Evolutionary conservation across 2,888 invertebrate species (phyloP).

Genomic region (Diachrysia chrysitis): DNA sequence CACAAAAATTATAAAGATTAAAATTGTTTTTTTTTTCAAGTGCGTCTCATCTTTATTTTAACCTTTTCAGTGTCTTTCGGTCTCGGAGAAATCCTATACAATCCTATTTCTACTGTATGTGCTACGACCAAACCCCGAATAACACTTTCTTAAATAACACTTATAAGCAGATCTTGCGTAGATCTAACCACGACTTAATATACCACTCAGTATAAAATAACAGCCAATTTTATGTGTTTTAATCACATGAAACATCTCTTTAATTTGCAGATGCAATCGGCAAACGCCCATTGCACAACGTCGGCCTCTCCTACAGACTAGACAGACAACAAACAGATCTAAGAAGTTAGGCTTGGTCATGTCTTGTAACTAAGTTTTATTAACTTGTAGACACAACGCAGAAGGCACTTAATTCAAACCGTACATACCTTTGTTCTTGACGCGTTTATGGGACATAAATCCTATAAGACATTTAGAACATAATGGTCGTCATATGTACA

Average conservation of each 20-base stretch:
- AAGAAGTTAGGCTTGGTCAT: slow-evolving; percentile 3
- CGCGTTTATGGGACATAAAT: not conserved
- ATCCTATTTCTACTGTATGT: not conserved
- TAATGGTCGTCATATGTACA: not conserved
- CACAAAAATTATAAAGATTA: too few species aligned
- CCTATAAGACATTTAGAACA: not conserved
- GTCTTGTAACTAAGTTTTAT: not conserved
- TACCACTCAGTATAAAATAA: not conserved
- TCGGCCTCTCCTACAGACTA: not conserved
- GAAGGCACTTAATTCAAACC: not conserved
- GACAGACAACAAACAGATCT: not conserved
- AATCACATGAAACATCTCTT: slow-evolving; percentile 8
- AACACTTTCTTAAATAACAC: not conserved
- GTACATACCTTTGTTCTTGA: not conserved
- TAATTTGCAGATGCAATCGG: slow-evolving; percentile 1
- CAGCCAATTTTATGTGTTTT: slow-evolving; percentile 4
- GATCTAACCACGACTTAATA: not conserved
- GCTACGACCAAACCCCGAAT: not conserved
- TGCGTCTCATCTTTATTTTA: too few species aligned
- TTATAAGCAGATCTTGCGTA: not conserved
- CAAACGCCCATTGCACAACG: not conserved
- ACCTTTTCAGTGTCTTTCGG: too few species aligned
- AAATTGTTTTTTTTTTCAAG: too few species aligned
- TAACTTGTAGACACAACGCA: not conserved
- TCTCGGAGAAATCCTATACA: not conserved